These are phyloP conservation scores for Alosa alosa DNA, from an alignment of 2,113 vertebrate species.

Conservation along the genomic window DNA sequence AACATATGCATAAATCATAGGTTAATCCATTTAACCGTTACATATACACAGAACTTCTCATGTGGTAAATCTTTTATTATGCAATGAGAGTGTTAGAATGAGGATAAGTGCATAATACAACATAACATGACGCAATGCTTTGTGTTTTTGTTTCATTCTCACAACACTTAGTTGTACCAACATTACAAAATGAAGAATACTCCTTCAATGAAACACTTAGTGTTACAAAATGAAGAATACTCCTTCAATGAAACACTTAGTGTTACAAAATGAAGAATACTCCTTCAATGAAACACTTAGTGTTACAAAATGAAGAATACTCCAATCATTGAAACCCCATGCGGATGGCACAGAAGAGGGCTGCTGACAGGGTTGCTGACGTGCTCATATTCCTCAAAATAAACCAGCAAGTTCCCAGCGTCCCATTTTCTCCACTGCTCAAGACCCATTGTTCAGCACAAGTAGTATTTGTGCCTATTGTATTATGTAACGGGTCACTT, in stretches of 20 bases:
- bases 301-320: too few species aligned
- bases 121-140: background rate
- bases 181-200: too few species aligned
- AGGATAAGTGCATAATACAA: background rate
- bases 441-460: background rate
- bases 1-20: background rate
- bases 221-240: too few species aligned
- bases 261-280: too few species aligned
- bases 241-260: background rate
- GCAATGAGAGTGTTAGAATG: background rate
- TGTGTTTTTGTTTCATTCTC: background rate
- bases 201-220: background rate
- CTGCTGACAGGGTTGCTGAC: background rate
- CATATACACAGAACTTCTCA: background rate
- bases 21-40: background rate
- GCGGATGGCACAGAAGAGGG: background rate
- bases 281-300: background rate
- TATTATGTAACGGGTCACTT: constrained; percentile 9
- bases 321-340: background rate
- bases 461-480: background rate
- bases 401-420: background rate
- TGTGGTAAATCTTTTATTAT: background rate
- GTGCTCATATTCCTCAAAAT: background rate
- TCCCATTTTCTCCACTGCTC: background rate
- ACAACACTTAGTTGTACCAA: background rate